Percentiles rank a stretch among this genome's conserved stretches.
These are phyloP conservation scores for Meandrina meandrites DNA, from an alignment of 92 coral and sea anemone species.

Conservation along the genomic window DNA sequence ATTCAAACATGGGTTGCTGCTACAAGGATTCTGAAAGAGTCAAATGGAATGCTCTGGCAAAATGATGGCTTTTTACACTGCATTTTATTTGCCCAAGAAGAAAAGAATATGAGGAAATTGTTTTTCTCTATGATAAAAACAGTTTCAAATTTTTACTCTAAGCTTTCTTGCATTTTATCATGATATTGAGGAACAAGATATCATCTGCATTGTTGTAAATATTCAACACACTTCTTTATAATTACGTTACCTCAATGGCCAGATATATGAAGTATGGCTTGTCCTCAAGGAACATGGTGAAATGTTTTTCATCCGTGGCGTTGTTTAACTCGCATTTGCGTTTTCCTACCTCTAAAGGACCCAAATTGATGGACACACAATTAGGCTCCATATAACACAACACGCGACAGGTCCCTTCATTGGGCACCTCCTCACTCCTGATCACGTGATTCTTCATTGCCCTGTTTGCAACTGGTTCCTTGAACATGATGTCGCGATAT, in stretches of 20 bases:
- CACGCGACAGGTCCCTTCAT: conserved; percentile 1
- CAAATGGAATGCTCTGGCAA: no score
- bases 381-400: conserved; percentile 11
- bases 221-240: not conserved
- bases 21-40: not conserved
- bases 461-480: not conserved
- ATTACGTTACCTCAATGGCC: not conserved
- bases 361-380: conserved; percentile 5
- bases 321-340: not conserved
- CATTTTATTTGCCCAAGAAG: no score
- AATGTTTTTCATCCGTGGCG: not conserved
- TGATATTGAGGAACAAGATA: no score
- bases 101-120: no score
- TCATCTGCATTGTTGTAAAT: no score
- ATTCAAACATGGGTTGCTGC: not conserved
- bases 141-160: not conserved
- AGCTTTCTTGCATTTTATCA: not conserved
- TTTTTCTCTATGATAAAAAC: not conserved
- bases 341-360: not conserved
- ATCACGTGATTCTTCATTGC: conserved; percentile 9
- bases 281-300: not conserved
- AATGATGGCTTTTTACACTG: no score
- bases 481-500: not conserved
- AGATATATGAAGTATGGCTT: not conserved
- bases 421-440: conserved; percentile 1